These are phyloP conservation scores for Columbina picui DNA, from an alignment of 2,113 vertebrate genomes.

Conservation along the genomic window DNA sequence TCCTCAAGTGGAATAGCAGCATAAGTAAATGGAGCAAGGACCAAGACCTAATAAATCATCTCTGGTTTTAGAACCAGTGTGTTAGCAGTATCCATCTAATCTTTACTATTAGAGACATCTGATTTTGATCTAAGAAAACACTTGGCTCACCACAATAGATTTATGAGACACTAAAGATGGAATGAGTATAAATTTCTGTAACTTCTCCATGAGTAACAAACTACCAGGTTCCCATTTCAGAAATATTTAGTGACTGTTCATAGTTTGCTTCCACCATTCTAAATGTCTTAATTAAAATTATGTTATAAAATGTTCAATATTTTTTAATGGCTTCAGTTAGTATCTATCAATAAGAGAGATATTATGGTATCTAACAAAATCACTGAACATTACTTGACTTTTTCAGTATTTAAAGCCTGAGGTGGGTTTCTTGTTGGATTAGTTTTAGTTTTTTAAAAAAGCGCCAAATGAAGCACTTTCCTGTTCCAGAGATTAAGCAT, in stretches of 20 bases:
- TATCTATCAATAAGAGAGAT: not conserved
- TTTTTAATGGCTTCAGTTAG: not conserved
- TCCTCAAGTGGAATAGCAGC: not conserved
- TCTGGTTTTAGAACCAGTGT: not conserved
- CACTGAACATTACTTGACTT: not conserved
- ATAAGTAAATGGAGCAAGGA: not conserved
- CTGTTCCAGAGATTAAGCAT: not conserved
- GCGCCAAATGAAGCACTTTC: not conserved
- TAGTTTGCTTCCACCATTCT: not conserved
- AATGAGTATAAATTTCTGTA: not conserved
- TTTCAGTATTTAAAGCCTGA: not conserved
- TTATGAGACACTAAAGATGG: not conserved
- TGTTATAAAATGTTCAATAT: not conserved
- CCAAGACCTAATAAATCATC: not conserved
- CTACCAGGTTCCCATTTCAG: not conserved
- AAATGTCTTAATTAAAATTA: not conserved
- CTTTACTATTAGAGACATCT: not conserved
- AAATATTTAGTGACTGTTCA: not conserved
- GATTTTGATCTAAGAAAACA: not conserved
- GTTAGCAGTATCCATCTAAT: not conserved
- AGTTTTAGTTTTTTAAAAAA: not conserved
- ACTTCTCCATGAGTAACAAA: not conserved
- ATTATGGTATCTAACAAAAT: not conserved
- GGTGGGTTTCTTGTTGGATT: not conserved
- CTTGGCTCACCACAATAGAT: not conserved